Conservation (phyloP, 2,888 invertebrate genomes). For the Orchesella flavescens region DNA sequence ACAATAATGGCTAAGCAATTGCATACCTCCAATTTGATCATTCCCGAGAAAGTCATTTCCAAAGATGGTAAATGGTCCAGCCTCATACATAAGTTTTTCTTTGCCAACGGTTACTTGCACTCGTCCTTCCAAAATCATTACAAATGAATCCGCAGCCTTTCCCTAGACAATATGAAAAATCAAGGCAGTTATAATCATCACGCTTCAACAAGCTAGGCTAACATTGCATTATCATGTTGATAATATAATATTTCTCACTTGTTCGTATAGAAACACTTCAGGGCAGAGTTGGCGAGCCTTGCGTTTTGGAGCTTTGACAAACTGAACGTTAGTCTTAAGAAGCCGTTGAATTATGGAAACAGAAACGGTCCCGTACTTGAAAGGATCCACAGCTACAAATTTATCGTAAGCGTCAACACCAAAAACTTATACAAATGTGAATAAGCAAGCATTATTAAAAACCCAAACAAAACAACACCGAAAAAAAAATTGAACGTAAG, state of each 20-base stretch:
- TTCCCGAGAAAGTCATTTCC: constrained; percentile 80
- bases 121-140: constrained; percentile 93
- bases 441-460: constrained; percentile 29
- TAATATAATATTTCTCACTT: constrained; percentile 35
- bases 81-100: constrained; percentile 93
- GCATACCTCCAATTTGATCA: constrained; percentile 32
- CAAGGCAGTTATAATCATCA: no score
- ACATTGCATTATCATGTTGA: no score
- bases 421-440: background rate
- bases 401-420: constrained; percentile 54
- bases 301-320: constrained; percentile 80
- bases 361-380: constrained; percentile 87
- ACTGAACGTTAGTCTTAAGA: constrained; percentile 90
- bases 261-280: constrained; percentile 62
- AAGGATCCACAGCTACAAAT: constrained; percentile 88
- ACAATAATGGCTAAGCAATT: background rate
- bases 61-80: constrained; percentile 97
- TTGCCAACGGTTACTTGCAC: constrained; percentile 95
- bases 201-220: constrained; percentile 35
- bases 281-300: constrained; percentile 51
- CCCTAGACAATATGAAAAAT: constrained; percentile 73
- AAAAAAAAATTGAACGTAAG: constrained; percentile 1
- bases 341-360: constrained; percentile 91
- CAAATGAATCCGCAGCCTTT: constrained; percentile 88
- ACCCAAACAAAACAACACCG: background rate